Conservation (phyloP, 2,888 invertebrate genomes). For the Malthinus flaveolus region DNA sequence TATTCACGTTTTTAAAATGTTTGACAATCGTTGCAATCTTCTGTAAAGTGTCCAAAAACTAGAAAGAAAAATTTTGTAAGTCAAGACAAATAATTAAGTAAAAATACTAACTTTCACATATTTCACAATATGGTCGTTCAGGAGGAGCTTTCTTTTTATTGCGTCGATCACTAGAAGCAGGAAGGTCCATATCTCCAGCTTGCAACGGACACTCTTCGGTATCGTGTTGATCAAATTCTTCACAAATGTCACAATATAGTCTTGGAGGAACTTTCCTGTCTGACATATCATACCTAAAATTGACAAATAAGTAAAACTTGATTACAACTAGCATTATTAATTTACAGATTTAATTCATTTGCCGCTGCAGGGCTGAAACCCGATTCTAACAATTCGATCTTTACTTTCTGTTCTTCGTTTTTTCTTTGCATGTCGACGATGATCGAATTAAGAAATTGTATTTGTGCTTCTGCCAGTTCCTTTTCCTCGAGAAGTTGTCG, state of each 20-base stretch:
- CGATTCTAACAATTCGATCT: constrained; percentile 77
- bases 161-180: constrained; percentile 50
- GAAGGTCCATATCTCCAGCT: constrained; percentile 58
- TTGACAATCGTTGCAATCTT: constrained; percentile 84
- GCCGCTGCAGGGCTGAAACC: constrained; percentile 57
- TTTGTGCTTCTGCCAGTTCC: constrained; percentile 70
- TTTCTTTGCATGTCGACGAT: constrained; percentile 96
- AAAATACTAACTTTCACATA: constrained; percentile 77
- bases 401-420: constrained; percentile 79
- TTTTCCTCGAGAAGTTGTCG: constrained; percentile 62
- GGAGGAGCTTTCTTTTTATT: constrained; percentile 50
- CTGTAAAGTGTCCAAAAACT: constrained; percentile 89
- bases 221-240: constrained; percentile 94
- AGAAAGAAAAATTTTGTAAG: constrained; percentile 52
- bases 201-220: constrained; percentile 96
- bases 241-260: constrained; percentile 96
- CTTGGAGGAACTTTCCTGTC: constrained; percentile 67
- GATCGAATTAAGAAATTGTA: constrained; percentile 93
- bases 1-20: constrained; percentile 63
- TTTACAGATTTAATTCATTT: constrained; percentile 56
- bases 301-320: not conserved
- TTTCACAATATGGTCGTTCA: constrained; percentile 85
- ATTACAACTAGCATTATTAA: constrained; percentile 10
- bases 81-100: not conserved
- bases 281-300: constrained; percentile 40